These are phyloP conservation scores for Pristionchus maxplancki DNA, from an alignment of 2,888 invertebrate genomes.

Conservation along the genomic window DNA sequence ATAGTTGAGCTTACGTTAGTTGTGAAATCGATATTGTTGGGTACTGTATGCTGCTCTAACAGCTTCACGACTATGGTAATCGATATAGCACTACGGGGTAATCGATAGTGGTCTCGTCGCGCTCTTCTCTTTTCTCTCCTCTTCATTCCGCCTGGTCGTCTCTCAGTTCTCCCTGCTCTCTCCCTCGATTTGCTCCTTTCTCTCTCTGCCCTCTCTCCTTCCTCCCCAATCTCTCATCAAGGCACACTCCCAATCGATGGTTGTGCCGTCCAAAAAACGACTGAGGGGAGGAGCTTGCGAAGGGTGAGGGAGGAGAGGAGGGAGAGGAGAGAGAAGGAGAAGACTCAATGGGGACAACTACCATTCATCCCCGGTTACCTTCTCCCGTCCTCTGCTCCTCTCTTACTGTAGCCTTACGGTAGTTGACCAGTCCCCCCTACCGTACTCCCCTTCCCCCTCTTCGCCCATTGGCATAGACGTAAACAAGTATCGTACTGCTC, in stretches of 20 bases:
- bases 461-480: slow-evolving; percentile 13
- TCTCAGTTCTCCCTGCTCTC: not conserved
- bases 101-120: not conserved
- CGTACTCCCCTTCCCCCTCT: not conserved
- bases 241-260: slow-evolving; percentile 42
- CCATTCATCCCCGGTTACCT: slow-evolving; percentile 26
- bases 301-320: not conserved
- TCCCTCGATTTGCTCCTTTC: slow-evolving; percentile 1
- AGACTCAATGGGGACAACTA: slow-evolving; percentile 2
- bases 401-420: not conserved
- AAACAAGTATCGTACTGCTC: slow-evolving; percentile 17
- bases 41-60: not conserved
- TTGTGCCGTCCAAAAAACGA: slow-evolving; percentile 47
- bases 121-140: not conserved
- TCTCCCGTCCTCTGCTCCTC: not conserved
- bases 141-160: not conserved
- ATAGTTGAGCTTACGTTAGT: no score
- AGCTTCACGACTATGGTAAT: not conserved
- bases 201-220: slow-evolving; percentile 20
- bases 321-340: slow-evolving; percentile 26
- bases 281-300: slow-evolving; percentile 1
- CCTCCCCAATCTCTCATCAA: no score
- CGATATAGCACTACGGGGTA: not conserved
- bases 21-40: no score
- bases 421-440: slow-evolving; percentile 32